Evolutionary conservation across 2,113 vertebrate species (phyloP).

Genomic region (Capreolus pygargus): DNA sequence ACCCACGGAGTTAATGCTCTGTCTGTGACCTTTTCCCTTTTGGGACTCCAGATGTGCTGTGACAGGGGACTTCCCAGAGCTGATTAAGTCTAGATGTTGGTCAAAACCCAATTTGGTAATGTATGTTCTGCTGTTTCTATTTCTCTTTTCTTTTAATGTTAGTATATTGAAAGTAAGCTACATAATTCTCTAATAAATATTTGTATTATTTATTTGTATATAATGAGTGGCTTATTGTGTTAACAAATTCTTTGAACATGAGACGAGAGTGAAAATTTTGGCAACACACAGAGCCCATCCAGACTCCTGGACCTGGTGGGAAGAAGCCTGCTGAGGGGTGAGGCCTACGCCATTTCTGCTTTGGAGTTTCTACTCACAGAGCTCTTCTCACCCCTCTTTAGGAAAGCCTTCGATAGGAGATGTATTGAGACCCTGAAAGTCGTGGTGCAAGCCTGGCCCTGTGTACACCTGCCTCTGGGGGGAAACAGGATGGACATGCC

Average conservation of each 20-base stretch:
- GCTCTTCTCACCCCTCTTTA: neutral
- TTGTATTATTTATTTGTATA: neutral
- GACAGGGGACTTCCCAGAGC: neutral
- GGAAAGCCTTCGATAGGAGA: neutral
- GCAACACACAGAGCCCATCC: neutral
- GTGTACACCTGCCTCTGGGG: neutral
- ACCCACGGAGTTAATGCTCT: neutral
- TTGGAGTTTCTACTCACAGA: neutral
- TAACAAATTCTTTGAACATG: neutral
- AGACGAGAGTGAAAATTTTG: neutral
- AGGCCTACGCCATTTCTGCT: neutral
- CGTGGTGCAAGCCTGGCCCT: neutral
- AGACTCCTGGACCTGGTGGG: neutral
- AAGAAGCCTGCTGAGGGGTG: neutral
- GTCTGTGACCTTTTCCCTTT: neutral
- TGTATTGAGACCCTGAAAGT: neutral
- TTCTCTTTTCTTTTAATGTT: neutral
- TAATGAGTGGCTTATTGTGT: neutral
- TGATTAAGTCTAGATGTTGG: neutral
- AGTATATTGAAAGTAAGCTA: neutral
- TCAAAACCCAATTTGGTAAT: neutral
- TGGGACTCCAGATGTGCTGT: neutral
- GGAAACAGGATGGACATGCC: neutral
- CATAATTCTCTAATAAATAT: neutral
- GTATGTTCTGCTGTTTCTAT: neutral